A percentile compares a stretch with the other conserved stretches of the same genome.
These are phyloP conservation scores for Chrysina gloriosa DNA, from an alignment of 2,888 invertebrate genomes.

Conservation along the genomic window DNA sequence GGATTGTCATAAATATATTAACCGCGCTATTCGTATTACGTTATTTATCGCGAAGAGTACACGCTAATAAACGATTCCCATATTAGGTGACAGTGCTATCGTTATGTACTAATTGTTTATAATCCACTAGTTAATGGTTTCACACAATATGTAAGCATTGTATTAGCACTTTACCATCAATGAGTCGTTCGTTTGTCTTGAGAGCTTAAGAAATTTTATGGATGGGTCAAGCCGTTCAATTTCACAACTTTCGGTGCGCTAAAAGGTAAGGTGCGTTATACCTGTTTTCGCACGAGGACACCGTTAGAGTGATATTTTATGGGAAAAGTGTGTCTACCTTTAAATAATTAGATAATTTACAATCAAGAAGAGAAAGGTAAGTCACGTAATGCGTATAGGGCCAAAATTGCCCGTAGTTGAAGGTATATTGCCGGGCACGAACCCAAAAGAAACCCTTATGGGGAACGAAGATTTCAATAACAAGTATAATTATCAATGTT, in stretches of 20 bases:
- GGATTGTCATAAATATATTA: conserved; percentile 10
- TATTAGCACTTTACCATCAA: not conserved
- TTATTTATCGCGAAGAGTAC: not conserved
- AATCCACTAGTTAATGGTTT: not conserved
- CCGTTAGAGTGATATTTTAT: no score
- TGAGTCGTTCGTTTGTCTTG: not conserved
- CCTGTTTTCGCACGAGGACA: no score
- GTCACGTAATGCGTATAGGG: no score
- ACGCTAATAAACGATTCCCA: not conserved
- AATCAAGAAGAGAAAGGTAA: no score
- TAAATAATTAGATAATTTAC: no score
- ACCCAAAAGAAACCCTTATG: no score
- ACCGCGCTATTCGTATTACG: not conserved
- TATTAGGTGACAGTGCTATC: not conserved
- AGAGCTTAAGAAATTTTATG: conserved; percentile 3
- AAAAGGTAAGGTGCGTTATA: conserved; percentile 8
- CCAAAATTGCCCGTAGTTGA: no score
- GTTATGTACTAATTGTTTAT: not conserved
- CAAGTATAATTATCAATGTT: no score
- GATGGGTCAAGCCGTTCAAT: no score
- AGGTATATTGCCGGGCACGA: no score
- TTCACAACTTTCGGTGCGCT: not conserved
- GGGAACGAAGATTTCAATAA: no score
- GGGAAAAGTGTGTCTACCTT: no score
- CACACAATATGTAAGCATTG: not conserved